Percentiles rank a stretch among this genome's conserved stretches.
Conservation (phyloP, 2,888 invertebrate genomes). For the Hyles lineata region DNA sequence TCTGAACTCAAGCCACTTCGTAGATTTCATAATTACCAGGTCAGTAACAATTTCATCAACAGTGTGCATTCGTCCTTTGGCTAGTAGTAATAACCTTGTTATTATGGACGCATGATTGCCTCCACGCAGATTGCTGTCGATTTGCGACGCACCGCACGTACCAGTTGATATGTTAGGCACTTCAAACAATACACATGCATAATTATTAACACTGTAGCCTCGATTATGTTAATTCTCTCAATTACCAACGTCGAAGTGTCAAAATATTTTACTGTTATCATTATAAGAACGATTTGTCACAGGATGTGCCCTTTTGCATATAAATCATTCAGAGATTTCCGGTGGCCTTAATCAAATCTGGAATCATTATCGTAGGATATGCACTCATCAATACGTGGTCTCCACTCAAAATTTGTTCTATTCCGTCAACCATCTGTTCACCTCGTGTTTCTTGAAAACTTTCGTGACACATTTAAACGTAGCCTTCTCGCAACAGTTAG, state of each 20-base stretch:
- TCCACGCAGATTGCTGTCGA: slow-evolving; percentile 32
- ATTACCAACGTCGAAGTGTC: background rate
- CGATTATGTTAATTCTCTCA: slow-evolving; percentile 1
- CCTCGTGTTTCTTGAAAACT: no score
- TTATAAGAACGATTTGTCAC: no score
- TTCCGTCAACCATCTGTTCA: no score
- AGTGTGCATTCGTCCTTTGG: slow-evolving; percentile 23
- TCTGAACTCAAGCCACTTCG: background rate
- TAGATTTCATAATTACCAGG: background rate
- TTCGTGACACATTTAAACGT: no score
- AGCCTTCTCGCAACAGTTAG: no score
- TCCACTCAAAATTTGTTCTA: no score
- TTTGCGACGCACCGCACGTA: slow-evolving; percentile 42
- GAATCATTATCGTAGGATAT: no score
- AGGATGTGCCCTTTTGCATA: no score
- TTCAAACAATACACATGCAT: slow-evolving; percentile 15
- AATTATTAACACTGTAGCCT: slow-evolving; percentile 6
- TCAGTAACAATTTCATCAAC: slow-evolving; percentile 34
- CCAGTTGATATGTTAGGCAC: slow-evolving; percentile 12
- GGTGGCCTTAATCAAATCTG: no score
- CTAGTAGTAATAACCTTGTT: slow-evolving; percentile 28
- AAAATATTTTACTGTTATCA: background rate
- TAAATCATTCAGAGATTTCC: no score
- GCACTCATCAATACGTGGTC: no score
- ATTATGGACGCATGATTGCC: slow-evolving; percentile 40